Conservation (phyloP, 1,140 invertebrate genomes). For the Papilio dardanus region DNA sequence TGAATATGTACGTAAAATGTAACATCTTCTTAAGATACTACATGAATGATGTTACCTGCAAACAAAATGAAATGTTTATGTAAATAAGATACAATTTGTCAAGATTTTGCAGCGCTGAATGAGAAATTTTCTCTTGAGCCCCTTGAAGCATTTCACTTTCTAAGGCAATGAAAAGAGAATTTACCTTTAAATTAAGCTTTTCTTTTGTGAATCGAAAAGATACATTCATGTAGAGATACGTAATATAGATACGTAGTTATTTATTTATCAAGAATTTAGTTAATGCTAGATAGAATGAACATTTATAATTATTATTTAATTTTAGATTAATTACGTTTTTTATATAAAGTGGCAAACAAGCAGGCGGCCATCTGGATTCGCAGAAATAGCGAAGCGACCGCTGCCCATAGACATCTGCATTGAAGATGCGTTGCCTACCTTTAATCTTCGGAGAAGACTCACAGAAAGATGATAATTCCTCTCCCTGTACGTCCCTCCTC, state of each 20-base stretch:
- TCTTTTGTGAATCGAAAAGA: not conserved
- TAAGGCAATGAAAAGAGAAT: conserved; percentile 2
- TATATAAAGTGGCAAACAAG: too few species aligned
- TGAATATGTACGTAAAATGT: not conserved
- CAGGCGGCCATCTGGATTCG: too few species aligned
- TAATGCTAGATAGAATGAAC: too few species aligned
- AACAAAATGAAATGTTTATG: conserved; percentile 9
- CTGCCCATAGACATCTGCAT: too few species aligned
- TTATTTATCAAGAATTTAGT: not conserved
- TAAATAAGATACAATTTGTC: conserved; percentile 22
- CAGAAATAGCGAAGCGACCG: too few species aligned
- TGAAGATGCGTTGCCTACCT: too few species aligned
- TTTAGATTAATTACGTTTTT: too few species aligned
- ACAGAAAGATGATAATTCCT: too few species aligned
- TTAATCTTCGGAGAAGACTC: too few species aligned
- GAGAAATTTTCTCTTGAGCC: conserved; percentile 3
- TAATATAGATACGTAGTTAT: not conserved
- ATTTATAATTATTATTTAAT: too few species aligned
- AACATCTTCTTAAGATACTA: not conserved
- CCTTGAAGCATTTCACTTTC: not conserved
- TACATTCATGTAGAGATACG: not conserved
- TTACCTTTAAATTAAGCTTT: not conserved
- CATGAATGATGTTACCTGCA: not conserved
- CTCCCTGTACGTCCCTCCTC: too few species aligned
- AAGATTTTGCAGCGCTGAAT: conserved; percentile 16